Percentiles rank a stretch among this genome's conserved stretches.
These are phyloP conservation scores for Rattus norvegicus DNA, from an alignment of 2,113 vertebrate species.

Conservation along the genomic window DNA sequence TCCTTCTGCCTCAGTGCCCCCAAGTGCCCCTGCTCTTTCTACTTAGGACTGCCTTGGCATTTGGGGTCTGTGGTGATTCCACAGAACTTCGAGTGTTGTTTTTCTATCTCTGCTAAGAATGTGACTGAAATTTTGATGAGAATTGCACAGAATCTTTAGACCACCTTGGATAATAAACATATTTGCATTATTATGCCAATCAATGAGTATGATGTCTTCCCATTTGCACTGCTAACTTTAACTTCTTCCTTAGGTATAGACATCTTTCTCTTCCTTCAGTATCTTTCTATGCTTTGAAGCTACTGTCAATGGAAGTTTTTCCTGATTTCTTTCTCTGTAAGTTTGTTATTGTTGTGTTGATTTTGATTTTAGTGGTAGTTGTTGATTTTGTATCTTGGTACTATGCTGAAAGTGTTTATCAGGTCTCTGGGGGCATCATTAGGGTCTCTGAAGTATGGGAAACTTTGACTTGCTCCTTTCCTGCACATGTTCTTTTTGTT, in stretches of 20 bases:
- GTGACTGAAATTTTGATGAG: background rate
- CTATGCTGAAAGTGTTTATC: background rate
- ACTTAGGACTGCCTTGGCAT: background rate
- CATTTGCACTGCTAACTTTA: background rate
- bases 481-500: background rate
- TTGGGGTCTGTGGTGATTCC: background rate
- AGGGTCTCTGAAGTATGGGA: background rate
- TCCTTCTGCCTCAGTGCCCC: background rate
- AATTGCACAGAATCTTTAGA: background rate
- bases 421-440: background rate
- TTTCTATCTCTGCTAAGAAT: background rate
- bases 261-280: background rate
- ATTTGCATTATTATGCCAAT: background rate
- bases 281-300: background rate
- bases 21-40: background rate
- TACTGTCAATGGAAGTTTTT: background rate
- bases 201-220: background rate
- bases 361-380: too few species aligned
- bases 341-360: background rate
- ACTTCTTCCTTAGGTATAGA: background rate
- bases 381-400: too few species aligned
- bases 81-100: background rate
- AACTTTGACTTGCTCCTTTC: background rate
- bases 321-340: background rate
- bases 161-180: background rate